Evolutionary conservation across 2,113 vertebrate species (phyloP), one percentile per base, ranked within the genome.

Genomic region (Puntigrus tetrazona): DNA sequence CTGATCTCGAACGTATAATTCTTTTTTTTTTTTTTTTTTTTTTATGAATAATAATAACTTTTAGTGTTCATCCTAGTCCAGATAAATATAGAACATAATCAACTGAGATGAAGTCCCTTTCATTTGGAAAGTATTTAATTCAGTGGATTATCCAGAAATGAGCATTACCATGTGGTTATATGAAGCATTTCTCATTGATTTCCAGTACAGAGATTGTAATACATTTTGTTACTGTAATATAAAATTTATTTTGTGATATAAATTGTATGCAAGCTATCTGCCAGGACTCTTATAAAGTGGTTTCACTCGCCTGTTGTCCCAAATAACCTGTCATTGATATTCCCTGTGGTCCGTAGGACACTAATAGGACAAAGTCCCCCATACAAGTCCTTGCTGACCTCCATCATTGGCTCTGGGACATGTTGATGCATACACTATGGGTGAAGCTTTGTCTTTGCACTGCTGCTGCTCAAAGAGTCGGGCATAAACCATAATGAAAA

Each of bases 401-500:
- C 27, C 59, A 47, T 31, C 27, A 63, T 38, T 80, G 31, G 38
- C 16, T 47, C 25, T 63, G 7, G 38, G 41, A 65, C 25, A 43
- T 80, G 36, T 63, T 55, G 5, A 52, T 65, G 57, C 38, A 4
- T 80, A 18, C n/a, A n/a, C 65, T 65, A 5, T 80, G 14, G 5
- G 36, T 47, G 25, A 65, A 65, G 38, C 25, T 65, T 5, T 22
- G 18, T 45, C 41, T 29, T 25, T 29, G 3, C 57, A 20, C 36
- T 29, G 22, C 2, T 65, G 50, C 31, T 69, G 34, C 65, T 69
- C 18, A 0, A 29, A 20, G 47, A 20, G 45, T 52, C 16, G n/a
- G 31, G 31, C 82, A 86, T 59, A 82, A 59, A 38, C 38, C 47
- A 38, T 78, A 84, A 86, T 69, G 72, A 69, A 67, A 85, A 83